phyloP scores from a whole-genome alignment of 2,888 invertebrate species.

The Apocheima hispidaria region DNA sequence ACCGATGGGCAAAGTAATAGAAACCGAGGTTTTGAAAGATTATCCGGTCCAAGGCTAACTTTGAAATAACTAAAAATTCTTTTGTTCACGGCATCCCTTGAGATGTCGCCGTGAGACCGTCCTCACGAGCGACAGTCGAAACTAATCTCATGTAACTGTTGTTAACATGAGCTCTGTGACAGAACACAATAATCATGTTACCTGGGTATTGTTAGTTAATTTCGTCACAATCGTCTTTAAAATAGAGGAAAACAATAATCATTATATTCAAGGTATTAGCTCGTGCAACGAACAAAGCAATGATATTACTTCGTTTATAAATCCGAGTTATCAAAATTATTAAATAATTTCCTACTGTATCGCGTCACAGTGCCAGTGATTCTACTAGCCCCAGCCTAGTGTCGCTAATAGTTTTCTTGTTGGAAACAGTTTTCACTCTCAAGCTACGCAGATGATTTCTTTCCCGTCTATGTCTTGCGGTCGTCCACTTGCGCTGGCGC shows the following conservation, averaged over 20 bases:
- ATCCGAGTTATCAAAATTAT: too few relatives aligned
- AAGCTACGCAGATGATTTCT: constrained; percentile 51
- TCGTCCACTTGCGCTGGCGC: constrained; percentile 31
- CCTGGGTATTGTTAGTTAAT: constrained; percentile 9
- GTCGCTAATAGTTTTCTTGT: constrained; percentile 32
- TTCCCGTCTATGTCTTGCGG: constrained; percentile 47
- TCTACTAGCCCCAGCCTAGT: constrained; percentile 10
- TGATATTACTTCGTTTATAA: too few relatives aligned
- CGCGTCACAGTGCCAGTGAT: background rate
- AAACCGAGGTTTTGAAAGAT: constrained; percentile 38
- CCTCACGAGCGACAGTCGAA: constrained; percentile 17
- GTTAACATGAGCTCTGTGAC: constrained; percentile 10
- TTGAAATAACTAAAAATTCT: constrained; percentile 40
- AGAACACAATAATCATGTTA: constrained; percentile 9
- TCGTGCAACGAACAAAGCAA: background rate
- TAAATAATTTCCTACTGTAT: background rate
- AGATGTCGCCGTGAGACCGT: constrained; percentile 37
- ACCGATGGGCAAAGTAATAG: constrained; percentile 21
- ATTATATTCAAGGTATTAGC: constrained; percentile 1
- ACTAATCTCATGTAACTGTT: constrained; percentile 14
- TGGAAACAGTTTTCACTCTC: constrained; percentile 48
- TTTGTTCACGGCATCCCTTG: constrained; percentile 38
- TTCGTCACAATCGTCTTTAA: constrained; percentile 10
- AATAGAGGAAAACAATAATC: constrained; percentile 6
- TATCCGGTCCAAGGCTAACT: constrained; percentile 33